Evolutionary conservation across 2,113 vertebrate genomes (phyloP), one percentile per base, ranked within the genome.

Genomic region (Prunella himalayana): DNA sequence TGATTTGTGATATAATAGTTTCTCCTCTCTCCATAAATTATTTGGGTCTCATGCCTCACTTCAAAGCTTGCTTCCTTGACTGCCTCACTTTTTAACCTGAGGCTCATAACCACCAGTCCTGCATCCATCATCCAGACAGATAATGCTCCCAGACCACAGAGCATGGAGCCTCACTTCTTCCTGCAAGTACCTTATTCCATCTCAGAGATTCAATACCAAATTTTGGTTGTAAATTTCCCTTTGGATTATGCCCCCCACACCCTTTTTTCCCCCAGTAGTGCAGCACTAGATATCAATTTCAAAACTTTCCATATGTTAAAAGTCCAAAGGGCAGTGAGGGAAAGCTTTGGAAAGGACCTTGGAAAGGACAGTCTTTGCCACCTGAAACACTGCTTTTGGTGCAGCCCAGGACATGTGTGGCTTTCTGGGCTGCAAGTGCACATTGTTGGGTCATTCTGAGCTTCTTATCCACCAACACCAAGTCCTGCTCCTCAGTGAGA

Each of bases 81-180:
- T 59, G 28, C 39, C 59, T 80, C 49, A 45, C 64, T 81, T 42
- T 39, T 84, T 71, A 88, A 78, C 44, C 37, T 13, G 37, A 90
- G 60, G 41, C 53, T 93, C 10, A 2, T 47, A 86, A 83, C 68
- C 51, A 25, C 21, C 45, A 63, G 54, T 39, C 0, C 0, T 63
- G 49, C 47, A 88, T 90, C 76, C 64, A 61, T 86, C 82, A 78
- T n/a, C 21, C 66, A 80, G 87, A 59, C 82, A 86, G 66, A 35
- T 49, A 77, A 57, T 16, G 88, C 47, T 94, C 37, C 45, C 83
- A 41, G 60, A 84, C 42, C 72, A 59, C 88, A 60, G n/a, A 44
- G 15, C 44, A 37, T 7, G 61, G 65, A 75, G 35, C 33, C 19
- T 54, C 6, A 0, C 61, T 78, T 88, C 88, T 75, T 77, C 45